These are phyloP conservation scores for Sphenopsis melanotis DNA, from an alignment of 2,797 vertebrate genomes.

Conservation along the genomic window DNA sequence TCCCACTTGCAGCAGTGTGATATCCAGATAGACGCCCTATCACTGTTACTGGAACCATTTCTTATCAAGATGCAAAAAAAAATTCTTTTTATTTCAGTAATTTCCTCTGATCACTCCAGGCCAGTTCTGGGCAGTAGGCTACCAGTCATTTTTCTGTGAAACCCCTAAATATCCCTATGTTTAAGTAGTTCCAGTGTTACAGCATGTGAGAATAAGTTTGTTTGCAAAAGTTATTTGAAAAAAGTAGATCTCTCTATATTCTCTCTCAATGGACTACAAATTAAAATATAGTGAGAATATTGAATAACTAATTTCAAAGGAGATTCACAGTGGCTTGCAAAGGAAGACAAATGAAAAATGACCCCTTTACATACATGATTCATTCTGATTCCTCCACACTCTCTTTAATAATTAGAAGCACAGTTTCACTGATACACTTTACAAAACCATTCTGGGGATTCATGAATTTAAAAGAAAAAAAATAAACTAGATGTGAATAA, in stretches of 20 bases:
- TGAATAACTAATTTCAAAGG: constrained; percentile 15
- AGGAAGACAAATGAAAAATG: constrained; percentile 6
- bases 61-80: background rate
- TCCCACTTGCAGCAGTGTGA: background rate
- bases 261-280: background rate
- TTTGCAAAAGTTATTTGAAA: background rate
- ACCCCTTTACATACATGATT: constrained; percentile 5
- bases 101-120: background rate
- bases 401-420: constrained; percentile 32
- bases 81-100: background rate
- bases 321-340: background rate
- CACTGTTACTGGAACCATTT: background rate
- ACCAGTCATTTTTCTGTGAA: background rate
- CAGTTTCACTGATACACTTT: constrained; percentile 6
- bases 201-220: background rate
- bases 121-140: background rate
- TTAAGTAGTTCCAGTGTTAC: background rate
- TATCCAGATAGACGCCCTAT: background rate
- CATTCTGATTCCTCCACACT: background rate
- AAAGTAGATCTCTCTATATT: background rate
- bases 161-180: background rate
- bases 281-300: background rate
- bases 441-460: constrained; percentile 40
- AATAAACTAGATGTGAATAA: constrained; percentile 51
- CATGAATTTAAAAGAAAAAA: constrained; percentile 53